Base-by-base conservation (phyloP, 2,113 vertebrate genomes). In the Acanthochromis polyacanthus region DNA sequence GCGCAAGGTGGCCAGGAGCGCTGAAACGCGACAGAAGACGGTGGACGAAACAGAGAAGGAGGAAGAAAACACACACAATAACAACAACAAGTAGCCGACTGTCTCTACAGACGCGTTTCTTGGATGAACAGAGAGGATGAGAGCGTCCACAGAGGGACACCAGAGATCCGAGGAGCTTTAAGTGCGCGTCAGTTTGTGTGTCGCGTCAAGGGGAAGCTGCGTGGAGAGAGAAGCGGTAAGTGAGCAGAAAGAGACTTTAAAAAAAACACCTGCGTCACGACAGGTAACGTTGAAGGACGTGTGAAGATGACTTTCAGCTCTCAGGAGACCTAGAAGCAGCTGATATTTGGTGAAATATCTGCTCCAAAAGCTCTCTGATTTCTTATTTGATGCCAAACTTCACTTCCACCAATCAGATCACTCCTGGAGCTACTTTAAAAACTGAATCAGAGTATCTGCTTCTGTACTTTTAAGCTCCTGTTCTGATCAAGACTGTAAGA, bases 1-100 rank as follows among this genome's bases (percentile, higher is more conserved):
- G 88, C 71, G 90, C 79, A 89, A 91, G 89, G 92, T 92, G 90
- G 89, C 83, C 89, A 93, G 87, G 91, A 93, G 89, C 91, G 76
- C 87, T 62, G 84, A 74, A 56, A 77, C 82, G 78, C 84, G 66
- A 78, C 82, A 83, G 71, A 46, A 85, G 90, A 90, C 83, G 74
- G 73, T 82, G 91, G 89, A 83, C 52, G 73, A 80, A 75, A 40
- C 40, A 66, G 57, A 78, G 55, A 45, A 64, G 61, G 58, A 82
- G 11, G 17, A 38, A 55, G 22, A 63, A 53, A 65, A 23, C 9
- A 3, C 12, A 11, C 30, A 6, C 30, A 30, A 36, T 8, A 36
- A 36, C 32, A 36, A 36, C 32, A 36, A 36, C 32, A 9, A 36
- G n/a, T n/a, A n/a, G 1, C 32, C 32, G 32, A 8, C 32, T 36